Conservation (phyloP, 2,888 invertebrate species). For the Tillus elongatus region DNA sequence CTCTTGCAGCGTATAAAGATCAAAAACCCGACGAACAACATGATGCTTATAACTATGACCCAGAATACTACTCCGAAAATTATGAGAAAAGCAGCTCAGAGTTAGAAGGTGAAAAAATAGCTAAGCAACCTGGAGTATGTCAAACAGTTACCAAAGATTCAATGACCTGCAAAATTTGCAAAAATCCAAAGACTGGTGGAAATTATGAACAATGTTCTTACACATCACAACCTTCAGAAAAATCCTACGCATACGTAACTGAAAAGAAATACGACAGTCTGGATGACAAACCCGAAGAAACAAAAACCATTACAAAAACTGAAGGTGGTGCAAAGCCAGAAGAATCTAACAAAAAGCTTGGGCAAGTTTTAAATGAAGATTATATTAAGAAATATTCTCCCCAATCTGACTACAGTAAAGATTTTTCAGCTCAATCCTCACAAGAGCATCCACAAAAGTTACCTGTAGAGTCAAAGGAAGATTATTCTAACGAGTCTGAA, state of each 20-base stretch:
- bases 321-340: slow-evolving; percentile 13
- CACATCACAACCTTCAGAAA: slow-evolving; percentile 61
- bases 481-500: too few relatives aligned
- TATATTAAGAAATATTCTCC: too few relatives aligned
- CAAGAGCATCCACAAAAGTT: too few relatives aligned
- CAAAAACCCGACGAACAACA: slow-evolving; percentile 37
- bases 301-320: slow-evolving; percentile 24
- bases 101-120: slow-evolving; percentile 50
- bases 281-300: slow-evolving; percentile 38
- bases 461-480: too few relatives aligned
- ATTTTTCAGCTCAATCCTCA: too few relatives aligned
- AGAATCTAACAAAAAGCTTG: slow-evolving; percentile 9
- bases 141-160: slow-evolving; percentile 54
- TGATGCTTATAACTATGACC: slow-evolving; percentile 35
- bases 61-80: slow-evolving; percentile 45
- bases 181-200: slow-evolving; percentile 64
- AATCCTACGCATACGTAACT: slow-evolving; percentile 58
- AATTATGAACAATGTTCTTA: slow-evolving; percentile 75
- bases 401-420: not conserved
- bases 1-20: slow-evolving; percentile 41
- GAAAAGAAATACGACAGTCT: slow-evolving; percentile 55
- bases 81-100: slow-evolving; percentile 53
- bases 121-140: slow-evolving; percentile 55
- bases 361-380: too few relatives aligned
- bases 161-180: slow-evolving; percentile 64